Evolutionary conservation across 2,797 vertebrate genomes (phyloP), one percentile per base, ranked within the genome.

Genomic region (Hemibagrus guttatus): DNA sequence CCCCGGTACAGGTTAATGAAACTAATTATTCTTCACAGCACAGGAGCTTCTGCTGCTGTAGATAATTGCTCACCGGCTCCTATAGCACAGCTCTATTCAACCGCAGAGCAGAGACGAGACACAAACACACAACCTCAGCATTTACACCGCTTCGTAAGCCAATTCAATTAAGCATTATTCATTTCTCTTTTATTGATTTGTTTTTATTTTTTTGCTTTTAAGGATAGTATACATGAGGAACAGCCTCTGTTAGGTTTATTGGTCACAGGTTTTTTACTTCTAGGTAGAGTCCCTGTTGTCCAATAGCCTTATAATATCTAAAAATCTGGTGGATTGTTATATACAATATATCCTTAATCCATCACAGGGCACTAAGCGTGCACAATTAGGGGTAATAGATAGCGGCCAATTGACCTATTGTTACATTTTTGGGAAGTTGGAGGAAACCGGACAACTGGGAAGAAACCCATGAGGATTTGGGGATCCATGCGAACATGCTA

Each of bases 21-120:
- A 94, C 94, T 94, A 96, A 96, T 96, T 95, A 96, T 94, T 96
- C 95, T 95, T 95, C 93, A 91, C 91, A 72, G 93, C 89, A 90
- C 93, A 93, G 93, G 93, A 91, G 94, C 89, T 93, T 94, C 93
- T 92, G 94, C 94, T 91, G 92, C 49, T 89, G 92, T 91, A 94
- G 94, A 95, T 95, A 96, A 95, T 94, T 92, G 90, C 93, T 91
- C 92, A 84, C 90, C 90, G 93, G 94, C 93, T 92, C 82, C 93
- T 95, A 95, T 94, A 94, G 93, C 90, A 92, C 91, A 93, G 93
- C 93, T 95, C 93, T 95, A 93, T 94, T 94, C 93, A 91, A 92
- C 93, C 92, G 92, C 91, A 92, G 69, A 76, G 28, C 89, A 86
- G 91, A 91, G 90, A 91, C 76, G 14, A 46, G 84, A 86, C 84